Conservation (phyloP, 1,140 invertebrate species). For the Phymastichus coffea region DNA sequence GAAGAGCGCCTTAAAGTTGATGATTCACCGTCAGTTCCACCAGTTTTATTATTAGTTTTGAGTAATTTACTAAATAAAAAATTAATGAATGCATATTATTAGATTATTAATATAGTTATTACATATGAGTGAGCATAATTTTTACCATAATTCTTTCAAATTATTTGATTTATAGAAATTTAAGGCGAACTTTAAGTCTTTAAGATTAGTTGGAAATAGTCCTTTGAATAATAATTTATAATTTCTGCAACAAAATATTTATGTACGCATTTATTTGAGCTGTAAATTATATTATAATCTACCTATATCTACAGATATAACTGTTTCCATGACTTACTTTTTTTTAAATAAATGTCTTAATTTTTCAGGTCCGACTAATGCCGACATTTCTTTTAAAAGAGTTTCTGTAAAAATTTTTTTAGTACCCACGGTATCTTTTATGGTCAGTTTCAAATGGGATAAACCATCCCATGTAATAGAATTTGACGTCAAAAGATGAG, state of each 20-base stretch:
- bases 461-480: slow-evolving; percentile 14
- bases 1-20: neutral
- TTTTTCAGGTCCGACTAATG: neutral
- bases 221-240: slow-evolving; percentile 9
- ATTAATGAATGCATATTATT: neutral
- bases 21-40: neutral
- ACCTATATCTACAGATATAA: neutral
- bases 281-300: neutral
- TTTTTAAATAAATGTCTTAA: slow-evolving; percentile 9
- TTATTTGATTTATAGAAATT: slow-evolving; percentile 12
- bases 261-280: neutral
- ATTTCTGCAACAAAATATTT: neutral
- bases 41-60: neutral
- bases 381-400: slow-evolving; percentile 11
- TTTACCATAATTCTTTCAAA: slow-evolving; percentile 12
- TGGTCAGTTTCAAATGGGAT: slow-evolving; percentile 7
- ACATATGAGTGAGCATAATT: neutral
- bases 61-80: neutral
- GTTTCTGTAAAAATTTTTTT: slow-evolving; percentile 22
- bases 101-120: neutral
- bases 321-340: neutral
- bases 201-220: slow-evolving; percentile 14
- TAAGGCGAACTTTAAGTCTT: slow-evolving; percentile 7
- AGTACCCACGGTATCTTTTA: neutral
- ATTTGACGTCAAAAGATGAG: slow-evolving; percentile 12